Percentiles rank a stretch among this genome's conserved stretches.
phyloP scores from a whole-genome alignment of 2,797 vertebrate genomes.

The Tachyglossus aculeatus region DNA sequence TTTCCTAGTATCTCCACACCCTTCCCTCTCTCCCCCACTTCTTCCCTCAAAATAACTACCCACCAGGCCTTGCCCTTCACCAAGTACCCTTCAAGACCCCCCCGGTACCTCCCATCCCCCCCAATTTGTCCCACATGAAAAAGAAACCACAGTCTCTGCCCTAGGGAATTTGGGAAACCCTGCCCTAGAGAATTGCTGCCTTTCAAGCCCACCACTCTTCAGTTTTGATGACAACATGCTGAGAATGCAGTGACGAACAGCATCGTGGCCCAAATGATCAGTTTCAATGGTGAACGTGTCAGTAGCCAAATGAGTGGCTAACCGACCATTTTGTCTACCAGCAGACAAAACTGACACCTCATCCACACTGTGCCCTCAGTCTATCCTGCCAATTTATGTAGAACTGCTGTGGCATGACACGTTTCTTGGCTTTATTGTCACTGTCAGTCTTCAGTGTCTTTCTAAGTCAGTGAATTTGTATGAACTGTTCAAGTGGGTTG shows the following conservation, averaged over 20 bases:
- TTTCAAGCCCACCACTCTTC: not conserved
- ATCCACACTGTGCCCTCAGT: slow-evolving; percentile 12
- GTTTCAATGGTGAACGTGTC: not conserved
- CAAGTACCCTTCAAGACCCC: not conserved
- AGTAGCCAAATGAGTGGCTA: not conserved
- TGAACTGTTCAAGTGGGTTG: slow-evolving; percentile 26
- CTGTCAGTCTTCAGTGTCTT: not conserved
- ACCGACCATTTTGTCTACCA: not conserved
- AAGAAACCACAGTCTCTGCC: not conserved
- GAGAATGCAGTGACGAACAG: not conserved
- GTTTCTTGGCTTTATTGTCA: slow-evolving; percentile 11
- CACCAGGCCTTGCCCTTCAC: not conserved
- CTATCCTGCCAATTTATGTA: not conserved
- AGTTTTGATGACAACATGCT: not conserved
- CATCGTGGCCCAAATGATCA: not conserved
- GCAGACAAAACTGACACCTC: not conserved
- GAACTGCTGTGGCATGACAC: not conserved
- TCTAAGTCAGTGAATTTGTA: not conserved
- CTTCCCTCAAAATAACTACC: not conserved
- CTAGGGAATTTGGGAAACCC: not conserved
- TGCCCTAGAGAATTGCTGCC: too few species aligned
- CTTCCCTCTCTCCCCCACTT: not conserved
- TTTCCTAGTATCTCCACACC: not conserved
- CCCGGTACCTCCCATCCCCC: not conserved
- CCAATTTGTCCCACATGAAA: not conserved